Conservation (phyloP, 2,113 vertebrate species). For the Tauraco erythrolophus region DNA sequence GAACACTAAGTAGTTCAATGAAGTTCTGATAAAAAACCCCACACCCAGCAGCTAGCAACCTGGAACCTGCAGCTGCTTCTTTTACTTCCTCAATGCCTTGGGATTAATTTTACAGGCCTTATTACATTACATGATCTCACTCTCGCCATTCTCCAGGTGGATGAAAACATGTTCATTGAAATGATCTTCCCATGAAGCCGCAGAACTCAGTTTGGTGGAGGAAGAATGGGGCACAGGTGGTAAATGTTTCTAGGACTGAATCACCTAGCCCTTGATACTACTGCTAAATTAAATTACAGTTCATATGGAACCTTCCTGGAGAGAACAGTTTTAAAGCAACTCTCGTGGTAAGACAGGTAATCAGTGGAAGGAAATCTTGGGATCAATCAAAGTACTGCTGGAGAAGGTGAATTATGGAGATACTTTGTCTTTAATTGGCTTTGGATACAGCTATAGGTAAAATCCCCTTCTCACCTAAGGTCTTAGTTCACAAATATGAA, state of each 20-base stretch:
- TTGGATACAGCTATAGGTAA: neutral
- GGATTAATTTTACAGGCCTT: constrained; percentile 64
- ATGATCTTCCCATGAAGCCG: neutral
- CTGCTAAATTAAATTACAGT: constrained; percentile 3
- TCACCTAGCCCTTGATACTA: neutral
- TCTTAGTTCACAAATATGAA: neutral
- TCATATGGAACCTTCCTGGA: neutral
- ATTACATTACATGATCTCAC: constrained; percentile 33
- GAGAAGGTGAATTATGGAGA: neutral
- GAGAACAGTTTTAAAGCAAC: neutral
- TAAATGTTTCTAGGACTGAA: constrained; percentile 22
- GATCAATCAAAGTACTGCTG: neutral
- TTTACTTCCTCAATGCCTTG: constrained; percentile 42
- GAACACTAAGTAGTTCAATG: neutral
- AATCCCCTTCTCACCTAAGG: neutral
- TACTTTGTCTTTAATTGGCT: neutral
- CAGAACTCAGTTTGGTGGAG: neutral
- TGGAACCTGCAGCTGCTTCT: constrained; percentile 65
- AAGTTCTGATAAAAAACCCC: neutral
- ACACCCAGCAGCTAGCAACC: neutral
- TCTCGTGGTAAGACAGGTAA: neutral
- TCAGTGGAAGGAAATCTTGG: neutral
- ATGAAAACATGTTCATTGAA: neutral
- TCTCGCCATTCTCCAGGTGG: neutral
- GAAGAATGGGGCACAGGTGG: neutral